These are phyloP conservation scores for Drosophila ironensis DNA, from an alignment of 1,140 invertebrate genomes.

Conservation along the genomic window DNA sequence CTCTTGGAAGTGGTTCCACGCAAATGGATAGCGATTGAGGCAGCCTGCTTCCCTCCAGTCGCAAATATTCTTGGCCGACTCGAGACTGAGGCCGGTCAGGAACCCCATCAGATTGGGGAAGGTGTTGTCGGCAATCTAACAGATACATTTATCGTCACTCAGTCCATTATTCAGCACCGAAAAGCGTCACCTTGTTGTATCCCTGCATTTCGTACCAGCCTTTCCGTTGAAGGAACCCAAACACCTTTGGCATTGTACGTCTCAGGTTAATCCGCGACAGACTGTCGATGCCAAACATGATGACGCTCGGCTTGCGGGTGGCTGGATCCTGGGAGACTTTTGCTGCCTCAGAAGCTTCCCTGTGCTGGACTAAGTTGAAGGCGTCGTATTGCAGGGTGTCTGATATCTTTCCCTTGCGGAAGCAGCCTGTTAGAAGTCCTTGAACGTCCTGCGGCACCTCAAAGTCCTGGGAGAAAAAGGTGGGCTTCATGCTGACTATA, in stretches of 20 bases:
- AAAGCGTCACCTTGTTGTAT: slow-evolving; percentile 68
- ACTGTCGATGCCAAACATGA: slow-evolving; percentile 31
- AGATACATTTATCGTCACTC: neutral
- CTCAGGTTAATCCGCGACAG: slow-evolving; percentile 41
- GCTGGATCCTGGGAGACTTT: slow-evolving; percentile 57
- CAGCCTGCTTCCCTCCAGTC: slow-evolving; percentile 82
- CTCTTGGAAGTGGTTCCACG: slow-evolving; percentile 89
- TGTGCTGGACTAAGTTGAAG: slow-evolving; percentile 23
- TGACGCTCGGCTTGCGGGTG: slow-evolving; percentile 11
- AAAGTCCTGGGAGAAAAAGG: neutral
- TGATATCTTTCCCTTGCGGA: neutral
- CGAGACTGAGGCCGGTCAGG: slow-evolving; percentile 85
- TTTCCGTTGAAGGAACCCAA: slow-evolving; percentile 1
- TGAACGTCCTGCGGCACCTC: slow-evolving; percentile 13
- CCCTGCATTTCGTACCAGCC: slow-evolving; percentile 40
- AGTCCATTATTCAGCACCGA: neutral
- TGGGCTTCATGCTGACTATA: neutral
- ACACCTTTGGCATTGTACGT: slow-evolving; percentile 37
- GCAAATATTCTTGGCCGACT: slow-evolving; percentile 80
- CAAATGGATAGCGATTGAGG: slow-evolving; percentile 82
- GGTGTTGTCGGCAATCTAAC: slow-evolving; percentile 85
- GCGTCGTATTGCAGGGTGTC: slow-evolving; percentile 24
- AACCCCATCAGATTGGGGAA: slow-evolving; percentile 91
- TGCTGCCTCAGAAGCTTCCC: neutral
- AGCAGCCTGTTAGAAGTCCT: slow-evolving; percentile 14